phyloP scores from a whole-genome alignment of 2,797 vertebrate genomes.

The Peromyscus aztecus region DNA sequence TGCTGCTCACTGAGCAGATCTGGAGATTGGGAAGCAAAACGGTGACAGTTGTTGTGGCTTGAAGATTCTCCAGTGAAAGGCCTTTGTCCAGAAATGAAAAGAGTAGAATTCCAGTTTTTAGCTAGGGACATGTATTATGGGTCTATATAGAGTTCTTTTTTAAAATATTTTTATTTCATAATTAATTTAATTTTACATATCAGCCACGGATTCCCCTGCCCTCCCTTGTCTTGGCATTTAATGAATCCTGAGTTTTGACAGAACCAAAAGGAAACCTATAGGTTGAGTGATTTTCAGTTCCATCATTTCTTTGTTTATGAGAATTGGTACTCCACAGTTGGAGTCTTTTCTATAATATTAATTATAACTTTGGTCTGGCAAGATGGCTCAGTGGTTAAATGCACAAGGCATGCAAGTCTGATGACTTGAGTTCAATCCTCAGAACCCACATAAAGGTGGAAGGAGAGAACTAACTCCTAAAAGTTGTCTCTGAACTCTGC shows the following conservation, averaged over 20 bases:
- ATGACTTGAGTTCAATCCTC: neutral
- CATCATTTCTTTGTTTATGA: conserved; percentile 48
- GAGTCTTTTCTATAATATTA: conserved; percentile 79
- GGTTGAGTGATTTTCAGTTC: conserved; percentile 29
- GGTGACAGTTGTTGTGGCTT: neutral
- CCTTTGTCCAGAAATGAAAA: conserved; percentile 5
- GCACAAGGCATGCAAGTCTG: neutral
- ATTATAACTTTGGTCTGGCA: conserved; percentile 53
- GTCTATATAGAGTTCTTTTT: neutral
- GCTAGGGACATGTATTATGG: neutral
- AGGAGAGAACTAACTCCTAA: neutral
- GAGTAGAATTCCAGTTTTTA: neutral
- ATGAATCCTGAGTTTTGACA: conserved; percentile 1
- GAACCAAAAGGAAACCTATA: conserved; percentile 29
- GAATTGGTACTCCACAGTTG: conserved; percentile 71
- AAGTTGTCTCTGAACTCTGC: neutral
- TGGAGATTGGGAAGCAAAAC: neutral
- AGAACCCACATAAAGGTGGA: neutral
- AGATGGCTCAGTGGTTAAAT: neutral
- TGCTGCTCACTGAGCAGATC: neutral
- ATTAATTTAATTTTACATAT: no score
- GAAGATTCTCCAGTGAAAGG: neutral
- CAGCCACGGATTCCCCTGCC: no score
- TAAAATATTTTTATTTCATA: no score
- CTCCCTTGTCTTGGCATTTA: neutral